A percentile compares a stretch with the other conserved stretches of the same genome.
Conservation (phyloP, 2,797 vertebrate genomes). For the Lepidocolaptes lacrymiger region DNA sequence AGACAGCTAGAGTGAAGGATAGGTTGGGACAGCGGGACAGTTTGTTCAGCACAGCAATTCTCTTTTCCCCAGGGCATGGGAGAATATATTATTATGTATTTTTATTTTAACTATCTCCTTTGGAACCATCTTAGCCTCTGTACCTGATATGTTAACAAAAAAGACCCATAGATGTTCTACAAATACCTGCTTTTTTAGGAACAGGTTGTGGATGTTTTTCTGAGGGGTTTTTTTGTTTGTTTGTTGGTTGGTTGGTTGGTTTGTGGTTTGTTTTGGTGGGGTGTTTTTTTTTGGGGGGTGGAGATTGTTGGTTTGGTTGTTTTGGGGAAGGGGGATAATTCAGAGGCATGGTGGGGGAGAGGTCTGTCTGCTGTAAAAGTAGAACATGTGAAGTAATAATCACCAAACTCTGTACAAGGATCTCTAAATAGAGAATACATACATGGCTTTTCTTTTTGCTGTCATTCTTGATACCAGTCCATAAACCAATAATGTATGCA, state of each 20-base stretch:
- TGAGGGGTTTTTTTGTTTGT: not conserved
- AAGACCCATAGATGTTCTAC: not conserved
- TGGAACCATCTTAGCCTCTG: not conserved
- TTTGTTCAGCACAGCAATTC: not conserved
- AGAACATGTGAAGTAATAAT: not conserved
- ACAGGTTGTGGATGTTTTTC: not conserved
- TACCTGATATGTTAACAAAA: not conserved
- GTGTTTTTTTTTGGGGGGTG: not conserved
- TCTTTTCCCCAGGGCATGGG: not conserved
- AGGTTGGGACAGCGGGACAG: not conserved
- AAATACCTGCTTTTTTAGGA: not conserved
- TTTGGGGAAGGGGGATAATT: fast-evolving
- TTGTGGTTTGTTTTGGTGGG: not conserved
- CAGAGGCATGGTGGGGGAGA: fast-evolving
- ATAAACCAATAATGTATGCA: not conserved
- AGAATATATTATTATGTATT: not conserved
- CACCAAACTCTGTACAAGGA: not conserved
- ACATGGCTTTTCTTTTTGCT: not conserved
- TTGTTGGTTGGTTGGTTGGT: not conserved
- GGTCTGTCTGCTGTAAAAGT: not conserved
- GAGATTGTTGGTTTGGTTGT: fast-evolving
- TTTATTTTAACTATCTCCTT: not conserved
- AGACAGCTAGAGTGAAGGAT: not conserved
- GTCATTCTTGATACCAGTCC: not conserved
- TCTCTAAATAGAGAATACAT: not conserved